phyloP scores from a whole-genome alignment of 2,113 vertebrate genomes.

The Microcebus lehilahytsara region DNA sequence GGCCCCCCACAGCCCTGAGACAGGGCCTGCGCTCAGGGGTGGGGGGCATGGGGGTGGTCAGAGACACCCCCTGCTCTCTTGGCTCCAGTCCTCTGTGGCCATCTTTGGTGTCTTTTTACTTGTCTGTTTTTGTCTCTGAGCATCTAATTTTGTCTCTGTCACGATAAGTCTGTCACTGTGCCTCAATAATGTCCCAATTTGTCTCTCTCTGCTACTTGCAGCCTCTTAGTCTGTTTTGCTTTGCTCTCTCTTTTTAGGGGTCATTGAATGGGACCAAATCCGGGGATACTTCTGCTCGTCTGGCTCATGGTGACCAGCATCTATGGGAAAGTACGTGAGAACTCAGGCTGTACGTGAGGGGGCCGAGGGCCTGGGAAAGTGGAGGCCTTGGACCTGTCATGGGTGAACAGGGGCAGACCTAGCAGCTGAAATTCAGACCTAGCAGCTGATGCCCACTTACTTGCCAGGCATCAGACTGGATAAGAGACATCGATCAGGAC shows the following conservation, averaged over 20 bases:
- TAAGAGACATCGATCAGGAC: neutral
- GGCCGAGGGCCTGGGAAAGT: neutral
- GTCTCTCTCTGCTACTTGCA: neutral
- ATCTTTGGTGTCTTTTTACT: neutral
- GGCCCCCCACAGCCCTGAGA: conserved; percentile 69
- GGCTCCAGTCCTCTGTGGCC: neutral
- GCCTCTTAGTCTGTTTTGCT: neutral
- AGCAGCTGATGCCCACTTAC: neutral
- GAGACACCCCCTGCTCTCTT: neutral
- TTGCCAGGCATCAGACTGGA: neutral
- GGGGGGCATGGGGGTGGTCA: conserved; percentile 27
- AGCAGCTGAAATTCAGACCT: neutral
- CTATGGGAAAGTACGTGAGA: neutral
- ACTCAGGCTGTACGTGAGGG: neutral
- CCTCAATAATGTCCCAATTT: neutral
- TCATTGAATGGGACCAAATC: neutral
- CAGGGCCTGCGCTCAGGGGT: conserved; percentile 23
- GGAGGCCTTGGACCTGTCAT: neutral
- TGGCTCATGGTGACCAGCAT: neutral
- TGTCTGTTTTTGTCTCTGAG: neutral
- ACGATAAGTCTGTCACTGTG: neutral
- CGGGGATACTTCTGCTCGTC: neutral
- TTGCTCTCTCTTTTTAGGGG: neutral
- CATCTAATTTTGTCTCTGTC: neutral
- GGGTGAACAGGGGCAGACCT: neutral